phyloP scores from a whole-genome alignment of 2,888 invertebrate species.

The Euplagia quadripunctaria region DNA sequence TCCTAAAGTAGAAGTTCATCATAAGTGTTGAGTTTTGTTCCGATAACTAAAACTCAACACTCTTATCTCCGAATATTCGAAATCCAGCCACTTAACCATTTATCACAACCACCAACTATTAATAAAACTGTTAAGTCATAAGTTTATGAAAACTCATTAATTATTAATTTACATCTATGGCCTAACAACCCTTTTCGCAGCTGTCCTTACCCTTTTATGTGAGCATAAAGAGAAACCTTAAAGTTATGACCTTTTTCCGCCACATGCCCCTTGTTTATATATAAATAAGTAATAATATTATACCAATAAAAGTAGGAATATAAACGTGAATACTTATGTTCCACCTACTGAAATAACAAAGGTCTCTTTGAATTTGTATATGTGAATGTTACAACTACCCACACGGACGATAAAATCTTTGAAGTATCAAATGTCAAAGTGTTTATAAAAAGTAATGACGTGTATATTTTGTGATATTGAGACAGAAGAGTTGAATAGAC shows the following conservation, averaged over 20 bases:
- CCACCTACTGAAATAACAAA: background rate
- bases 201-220: conserved; percentile 7
- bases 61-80: too few relatives aligned
- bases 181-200: background rate
- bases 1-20: too few relatives aligned
- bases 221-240: conserved; percentile 4
- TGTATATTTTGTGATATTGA: background rate
- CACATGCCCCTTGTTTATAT: background rate
- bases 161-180: background rate
- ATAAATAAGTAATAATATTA: conserved; percentile 6
- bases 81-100: too few relatives aligned
- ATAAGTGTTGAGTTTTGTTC: too few relatives aligned
- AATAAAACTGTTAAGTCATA: background rate
- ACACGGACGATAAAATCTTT: background rate
- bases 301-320: background rate
- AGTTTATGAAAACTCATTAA: background rate
- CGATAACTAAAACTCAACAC: too few relatives aligned
- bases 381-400: background rate
- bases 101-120: too few relatives aligned
- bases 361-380: background rate
- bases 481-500: background rate
- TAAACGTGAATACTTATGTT: background rate
- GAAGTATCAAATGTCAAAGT: background rate
- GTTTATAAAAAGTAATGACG: background rate
- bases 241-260: background rate